These are phyloP conservation scores for Tetramorium simillimum DNA, from an alignment of 1,140 invertebrate genomes.

Conservation along the genomic window DNA sequence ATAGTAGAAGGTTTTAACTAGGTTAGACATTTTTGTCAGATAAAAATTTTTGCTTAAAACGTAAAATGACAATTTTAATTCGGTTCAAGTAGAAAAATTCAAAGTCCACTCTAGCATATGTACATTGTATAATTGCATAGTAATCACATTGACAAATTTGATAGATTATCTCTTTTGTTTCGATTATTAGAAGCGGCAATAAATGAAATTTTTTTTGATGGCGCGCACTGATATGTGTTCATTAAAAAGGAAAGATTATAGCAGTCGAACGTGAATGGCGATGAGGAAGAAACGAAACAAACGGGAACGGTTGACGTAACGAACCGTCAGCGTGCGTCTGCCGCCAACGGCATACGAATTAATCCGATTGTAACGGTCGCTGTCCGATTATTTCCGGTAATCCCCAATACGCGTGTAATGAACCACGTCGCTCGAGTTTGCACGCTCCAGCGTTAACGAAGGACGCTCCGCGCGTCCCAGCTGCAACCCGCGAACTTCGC, in stretches of 20 bases:
- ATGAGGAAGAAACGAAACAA: slow-evolving; percentile 43
- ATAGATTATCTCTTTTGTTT: background rate
- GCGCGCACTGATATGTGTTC: slow-evolving; percentile 11
- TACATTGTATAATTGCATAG: slow-evolving; percentile 20
- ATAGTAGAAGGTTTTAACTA: too few relatives aligned
- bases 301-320: slow-evolving; percentile 30
- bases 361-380: slow-evolving; percentile 63
- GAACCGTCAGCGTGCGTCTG: slow-evolving; percentile 20
- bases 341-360: slow-evolving; percentile 39
- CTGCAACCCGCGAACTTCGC: slow-evolving; percentile 22
- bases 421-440: slow-evolving; percentile 58
- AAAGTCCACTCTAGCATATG: background rate
- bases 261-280: background rate
- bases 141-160: slow-evolving; percentile 12
- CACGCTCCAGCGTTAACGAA: slow-evolving; percentile 33
- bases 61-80: too few relatives aligned
- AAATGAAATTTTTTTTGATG: slow-evolving; percentile 31
- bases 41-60: background rate
- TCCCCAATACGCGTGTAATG: slow-evolving; percentile 58
- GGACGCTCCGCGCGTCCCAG: slow-evolving; percentile 12
- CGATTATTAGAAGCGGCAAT: slow-evolving; percentile 3
- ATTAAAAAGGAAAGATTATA: slow-evolving; percentile 48
- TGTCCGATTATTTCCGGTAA: slow-evolving; percentile 67
- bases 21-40: background rate
- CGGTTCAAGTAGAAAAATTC: too few relatives aligned